These are phyloP conservation scores for Camptogramma bilineatum DNA, from an alignment of 2,888 invertebrate genomes.

Conservation along the genomic window DNA sequence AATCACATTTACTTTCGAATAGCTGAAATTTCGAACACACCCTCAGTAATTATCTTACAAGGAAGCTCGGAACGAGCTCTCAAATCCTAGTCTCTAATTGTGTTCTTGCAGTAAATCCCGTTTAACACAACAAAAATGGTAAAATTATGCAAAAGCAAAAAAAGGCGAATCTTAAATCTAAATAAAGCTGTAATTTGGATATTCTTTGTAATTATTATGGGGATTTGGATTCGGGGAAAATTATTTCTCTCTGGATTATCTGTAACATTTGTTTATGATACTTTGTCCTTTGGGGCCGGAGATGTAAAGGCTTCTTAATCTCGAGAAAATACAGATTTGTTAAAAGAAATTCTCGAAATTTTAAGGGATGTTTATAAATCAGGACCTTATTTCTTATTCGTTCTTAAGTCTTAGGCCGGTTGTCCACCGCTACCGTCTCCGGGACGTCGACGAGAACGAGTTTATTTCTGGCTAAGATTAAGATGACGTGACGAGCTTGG, in stretches of 20 bases:
- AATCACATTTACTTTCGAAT: constrained; percentile 67
- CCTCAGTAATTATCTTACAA: constrained; percentile 60
- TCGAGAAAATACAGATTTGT: not conserved
- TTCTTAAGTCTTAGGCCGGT: no score
- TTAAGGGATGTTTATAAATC: not conserved
- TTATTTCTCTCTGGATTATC: constrained; percentile 14
- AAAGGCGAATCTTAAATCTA: constrained; percentile 41
- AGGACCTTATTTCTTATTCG: not conserved
- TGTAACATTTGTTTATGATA: constrained; percentile 20
- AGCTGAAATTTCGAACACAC: constrained; percentile 53
- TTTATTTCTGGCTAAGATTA: no score
- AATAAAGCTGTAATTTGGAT: constrained; percentile 41
- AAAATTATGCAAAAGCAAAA: constrained; percentile 45
- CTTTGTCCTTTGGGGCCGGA: not conserved
- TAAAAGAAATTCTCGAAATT: not conserved
- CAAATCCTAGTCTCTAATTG: constrained; percentile 45
- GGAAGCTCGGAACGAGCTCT: constrained; percentile 35
- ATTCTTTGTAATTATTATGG: constrained; percentile 37
- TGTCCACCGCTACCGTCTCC: no score
- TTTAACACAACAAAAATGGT: constrained; percentile 45
- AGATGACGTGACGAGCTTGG: no score
- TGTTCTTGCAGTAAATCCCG: constrained; percentile 45
- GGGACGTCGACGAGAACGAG: no score
- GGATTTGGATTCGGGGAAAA: constrained; percentile 37
- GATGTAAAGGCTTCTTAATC: not conserved